Conservation (phyloP, 2,888 invertebrate genomes). For the Amblyjoppa fuscipennis region DNA sequence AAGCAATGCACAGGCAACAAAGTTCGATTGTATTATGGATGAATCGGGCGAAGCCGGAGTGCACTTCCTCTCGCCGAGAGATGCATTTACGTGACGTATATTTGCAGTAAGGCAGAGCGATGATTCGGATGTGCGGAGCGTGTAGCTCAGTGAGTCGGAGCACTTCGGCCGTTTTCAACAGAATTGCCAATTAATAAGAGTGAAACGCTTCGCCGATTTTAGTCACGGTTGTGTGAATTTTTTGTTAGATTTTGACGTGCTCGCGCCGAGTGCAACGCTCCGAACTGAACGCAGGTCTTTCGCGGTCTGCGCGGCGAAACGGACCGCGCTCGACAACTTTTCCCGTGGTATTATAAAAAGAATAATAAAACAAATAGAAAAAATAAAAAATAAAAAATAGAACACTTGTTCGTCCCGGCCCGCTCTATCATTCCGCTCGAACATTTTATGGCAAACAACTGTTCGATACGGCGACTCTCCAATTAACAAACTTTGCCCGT, state of each 20-base stretch:
- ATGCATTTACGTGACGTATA: not conserved
- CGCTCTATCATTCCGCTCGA: not conserved
- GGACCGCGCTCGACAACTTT: not conserved
- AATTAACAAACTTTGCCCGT: slow-evolving; percentile 4
- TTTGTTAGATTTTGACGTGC: not conserved
- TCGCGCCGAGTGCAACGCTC: not conserved
- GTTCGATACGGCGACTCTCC: not conserved
- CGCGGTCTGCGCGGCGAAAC: too few species aligned
- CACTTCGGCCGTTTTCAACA: not conserved
- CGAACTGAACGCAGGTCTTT: not conserved
- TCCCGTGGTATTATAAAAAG: too few species aligned
- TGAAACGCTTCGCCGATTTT: not conserved
- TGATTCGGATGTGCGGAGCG: not conserved
- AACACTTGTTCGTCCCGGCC: too few species aligned
- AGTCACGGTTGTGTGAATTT: not conserved
- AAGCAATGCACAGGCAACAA: not conserved
- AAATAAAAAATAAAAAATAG: too few species aligned
- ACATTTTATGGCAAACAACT: not conserved
- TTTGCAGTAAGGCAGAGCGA: not conserved
- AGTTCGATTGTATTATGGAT: not conserved
- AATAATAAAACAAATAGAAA: too few species aligned
- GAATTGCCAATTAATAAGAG: not conserved
- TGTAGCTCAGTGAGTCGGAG: not conserved
- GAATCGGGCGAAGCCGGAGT: not conserved
- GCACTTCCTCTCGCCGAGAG: not conserved